phyloP scores from a whole-genome alignment of 2,113 vertebrate species.

The Ageneiosus marmoratus region DNA sequence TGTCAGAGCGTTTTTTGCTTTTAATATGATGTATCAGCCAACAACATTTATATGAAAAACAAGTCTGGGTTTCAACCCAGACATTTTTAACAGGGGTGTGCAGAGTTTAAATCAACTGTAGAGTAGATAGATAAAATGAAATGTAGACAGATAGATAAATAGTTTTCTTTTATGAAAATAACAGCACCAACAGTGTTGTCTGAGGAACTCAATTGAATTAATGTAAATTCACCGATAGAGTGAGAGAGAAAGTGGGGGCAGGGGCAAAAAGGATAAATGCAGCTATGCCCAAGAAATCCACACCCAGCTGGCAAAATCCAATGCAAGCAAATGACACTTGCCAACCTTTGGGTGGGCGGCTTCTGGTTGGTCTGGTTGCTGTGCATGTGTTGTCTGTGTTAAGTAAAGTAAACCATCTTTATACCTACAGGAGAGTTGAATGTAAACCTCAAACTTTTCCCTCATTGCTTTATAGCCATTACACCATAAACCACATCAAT shows the following conservation, averaged over 20 bases:
- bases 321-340: conserved; percentile 32
- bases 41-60: background rate
- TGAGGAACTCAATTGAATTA: background rate
- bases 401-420: conserved; percentile 13
- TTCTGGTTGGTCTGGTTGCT: conserved; percentile 29
- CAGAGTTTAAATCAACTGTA: background rate
- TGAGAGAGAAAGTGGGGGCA: background rate
- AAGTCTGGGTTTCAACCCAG: background rate
- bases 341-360: conserved; percentile 55
- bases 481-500: conserved; percentile 29
- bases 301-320: conserved; percentile 39
- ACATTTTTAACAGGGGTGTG: background rate
- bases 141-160: background rate
- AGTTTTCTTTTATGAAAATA: background rate
- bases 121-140: too few relatives aligned
- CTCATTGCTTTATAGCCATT: conserved; percentile 27
- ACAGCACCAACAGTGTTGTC: background rate
- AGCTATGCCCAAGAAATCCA: conserved; percentile 36
- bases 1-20: background rate
- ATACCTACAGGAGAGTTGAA: conserved; percentile 45
- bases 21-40: background rate
- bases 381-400: conserved; percentile 17
- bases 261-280: background rate
- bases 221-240: background rate
- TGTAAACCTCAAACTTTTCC: conserved; percentile 29